Percentiles rank a stretch among this genome's conserved stretches.
These are phyloP conservation scores for Apeltes quadracus DNA, from an alignment of 2,113 vertebrate species.

Conservation along the genomic window DNA sequence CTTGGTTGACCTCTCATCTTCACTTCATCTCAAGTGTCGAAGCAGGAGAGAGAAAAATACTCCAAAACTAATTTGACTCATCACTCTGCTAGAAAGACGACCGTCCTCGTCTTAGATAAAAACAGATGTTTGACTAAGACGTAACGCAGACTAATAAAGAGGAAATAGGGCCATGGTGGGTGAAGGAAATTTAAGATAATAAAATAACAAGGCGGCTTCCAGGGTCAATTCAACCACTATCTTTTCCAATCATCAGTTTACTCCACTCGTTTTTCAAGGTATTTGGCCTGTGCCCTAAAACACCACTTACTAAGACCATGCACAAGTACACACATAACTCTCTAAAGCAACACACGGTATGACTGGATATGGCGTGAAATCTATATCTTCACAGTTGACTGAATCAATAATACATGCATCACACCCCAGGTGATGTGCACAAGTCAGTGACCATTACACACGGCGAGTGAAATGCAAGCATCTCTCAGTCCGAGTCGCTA, in stretches of 20 bases:
- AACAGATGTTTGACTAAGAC: not conserved
- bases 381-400: not conserved
- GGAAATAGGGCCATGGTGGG: not conserved
- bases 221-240: not conserved
- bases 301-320: not conserved
- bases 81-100: conserved; percentile 6
- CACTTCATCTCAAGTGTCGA: conserved; percentile 47
- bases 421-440: not conserved
- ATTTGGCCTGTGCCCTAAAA: not conserved
- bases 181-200: not conserved
- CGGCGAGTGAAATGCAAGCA: not conserved
- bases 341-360: not conserved
- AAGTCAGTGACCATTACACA: not conserved
- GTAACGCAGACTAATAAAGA: not conserved
- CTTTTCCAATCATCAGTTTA: not conserved
- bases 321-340: not conserved
- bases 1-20: conserved; percentile 70
- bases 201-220: not conserved
- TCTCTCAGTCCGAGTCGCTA: conserved; percentile 4
- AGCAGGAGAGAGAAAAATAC: conserved; percentile 32
- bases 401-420: conserved; percentile 1
- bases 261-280: not conserved
- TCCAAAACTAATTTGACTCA: conserved; percentile 45
- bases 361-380: not conserved
- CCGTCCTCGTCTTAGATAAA: not conserved